Conservation (phyloP, 2,888 invertebrate species). For the Colletes collaris region DNA sequence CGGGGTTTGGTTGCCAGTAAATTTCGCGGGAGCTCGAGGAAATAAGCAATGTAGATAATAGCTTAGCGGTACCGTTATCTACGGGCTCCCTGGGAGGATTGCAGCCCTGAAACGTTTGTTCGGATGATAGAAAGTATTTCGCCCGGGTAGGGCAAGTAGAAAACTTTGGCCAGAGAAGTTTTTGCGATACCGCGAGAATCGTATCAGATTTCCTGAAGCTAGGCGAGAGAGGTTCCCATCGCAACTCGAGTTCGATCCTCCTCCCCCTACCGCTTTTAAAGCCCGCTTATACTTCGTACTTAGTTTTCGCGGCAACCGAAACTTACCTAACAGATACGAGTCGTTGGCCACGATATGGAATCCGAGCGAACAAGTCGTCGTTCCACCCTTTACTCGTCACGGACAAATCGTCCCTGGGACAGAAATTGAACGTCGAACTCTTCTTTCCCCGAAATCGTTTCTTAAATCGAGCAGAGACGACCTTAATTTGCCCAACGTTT, state of each 20-base stretch:
- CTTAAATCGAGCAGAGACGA: slow-evolving; percentile 31
- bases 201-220: slow-evolving; percentile 67
- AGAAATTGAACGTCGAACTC: slow-evolving; percentile 67
- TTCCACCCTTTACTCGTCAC: slow-evolving; percentile 50
- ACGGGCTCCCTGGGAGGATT: slow-evolving; percentile 1
- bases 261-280: slow-evolving; percentile 53
- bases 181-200: slow-evolving; percentile 67
- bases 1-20: slow-evolving; percentile 40
- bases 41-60: slow-evolving; percentile 66
- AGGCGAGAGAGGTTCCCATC: slow-evolving; percentile 58
- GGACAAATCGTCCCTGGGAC: slow-evolving; percentile 66
- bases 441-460: slow-evolving; percentile 56
- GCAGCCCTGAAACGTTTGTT: slow-evolving; percentile 36
- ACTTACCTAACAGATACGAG: slow-evolving; percentile 68
- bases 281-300: slow-evolving; percentile 69
- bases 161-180: slow-evolving; percentile 63
- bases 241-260: slow-evolving; percentile 56
- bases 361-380: slow-evolving; percentile 47
- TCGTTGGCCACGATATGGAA: slow-evolving; percentile 67
- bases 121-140: slow-evolving; percentile 66
- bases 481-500: too few species aligned
- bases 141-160: slow-evolving; percentile 28
- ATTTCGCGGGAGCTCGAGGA: slow-evolving; percentile 50
- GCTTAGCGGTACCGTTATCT: slow-evolving; percentile 52
- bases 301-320: slow-evolving; percentile 62